Evolutionary conservation across 2,797 vertebrate genomes (phyloP).

Genomic region (Thunnus albacares): DNA sequence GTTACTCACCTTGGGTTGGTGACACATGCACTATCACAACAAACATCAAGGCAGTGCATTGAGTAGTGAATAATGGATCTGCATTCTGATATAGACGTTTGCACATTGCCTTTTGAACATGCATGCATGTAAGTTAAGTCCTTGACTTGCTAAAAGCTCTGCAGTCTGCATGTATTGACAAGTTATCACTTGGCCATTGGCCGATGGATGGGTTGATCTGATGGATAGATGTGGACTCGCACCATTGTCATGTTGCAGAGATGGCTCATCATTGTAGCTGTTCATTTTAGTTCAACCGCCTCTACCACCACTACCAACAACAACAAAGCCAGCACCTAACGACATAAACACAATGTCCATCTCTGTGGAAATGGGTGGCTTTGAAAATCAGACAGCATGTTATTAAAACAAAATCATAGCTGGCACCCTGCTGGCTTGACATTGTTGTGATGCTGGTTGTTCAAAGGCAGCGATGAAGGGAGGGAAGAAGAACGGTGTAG

Average conservation of each 20-base stretch:
- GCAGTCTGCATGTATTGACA: slow-evolving; percentile 25
- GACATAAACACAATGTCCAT: slow-evolving; percentile 74
- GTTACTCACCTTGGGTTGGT: neutral
- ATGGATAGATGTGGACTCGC: slow-evolving; percentile 43
- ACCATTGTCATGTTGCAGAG: slow-evolving; percentile 37
- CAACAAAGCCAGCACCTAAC: slow-evolving; percentile 65
- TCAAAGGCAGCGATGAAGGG: slow-evolving; percentile 48
- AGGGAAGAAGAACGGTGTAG: slow-evolving; percentile 31
- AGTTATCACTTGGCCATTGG: slow-evolving; percentile 42
- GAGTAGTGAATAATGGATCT: slow-evolving; percentile 7
- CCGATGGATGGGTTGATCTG: slow-evolving; percentile 35
- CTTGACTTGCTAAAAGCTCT: slow-evolving; percentile 21
- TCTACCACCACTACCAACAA: slow-evolving; percentile 31
- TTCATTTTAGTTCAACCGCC: slow-evolving; percentile 50
- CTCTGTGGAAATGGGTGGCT: slow-evolving; percentile 68
- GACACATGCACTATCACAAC: neutral
- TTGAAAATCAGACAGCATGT: slow-evolving; percentile 73
- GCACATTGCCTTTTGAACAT: slow-evolving; percentile 24
- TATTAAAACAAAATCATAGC: slow-evolving; percentile 75
- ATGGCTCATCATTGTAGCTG: slow-evolving; percentile 46
- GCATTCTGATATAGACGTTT: neutral
- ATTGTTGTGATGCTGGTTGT: slow-evolving; percentile 63
- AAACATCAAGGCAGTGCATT: slow-evolving; percentile 14
- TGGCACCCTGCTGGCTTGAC: slow-evolving; percentile 64
- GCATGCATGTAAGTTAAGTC: slow-evolving; percentile 16